These are phyloP conservation scores for Diploptera punctata DNA, from an alignment of 2,888 invertebrate genomes.

Conservation along the genomic window DNA sequence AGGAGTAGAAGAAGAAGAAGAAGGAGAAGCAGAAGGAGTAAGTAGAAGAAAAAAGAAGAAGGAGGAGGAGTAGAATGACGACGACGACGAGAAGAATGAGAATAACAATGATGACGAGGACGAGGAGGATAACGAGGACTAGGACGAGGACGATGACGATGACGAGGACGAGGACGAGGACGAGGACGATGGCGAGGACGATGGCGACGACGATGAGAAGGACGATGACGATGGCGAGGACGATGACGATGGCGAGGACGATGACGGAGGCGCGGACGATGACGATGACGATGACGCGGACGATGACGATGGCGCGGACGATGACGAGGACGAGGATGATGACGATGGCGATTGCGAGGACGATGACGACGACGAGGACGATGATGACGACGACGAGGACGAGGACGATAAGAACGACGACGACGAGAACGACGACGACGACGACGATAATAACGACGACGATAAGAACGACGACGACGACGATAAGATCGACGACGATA, in stretches of 20 bases:
- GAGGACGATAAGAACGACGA: not conserved
- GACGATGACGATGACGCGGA: not conserved
- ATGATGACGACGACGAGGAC: not conserved
- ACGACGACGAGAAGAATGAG: not conserved
- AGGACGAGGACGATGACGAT: not conserved
- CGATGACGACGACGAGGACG: not conserved
- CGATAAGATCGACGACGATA: too few relatives aligned
- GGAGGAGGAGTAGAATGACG: not conserved
- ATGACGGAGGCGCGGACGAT: not conserved
- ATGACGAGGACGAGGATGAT: not conserved
- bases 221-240: not conserved
- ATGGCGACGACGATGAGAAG: not conserved
- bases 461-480: too few relatives aligned
- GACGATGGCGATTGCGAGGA: not conserved
- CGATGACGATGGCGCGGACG: not conserved
- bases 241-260: not conserved
- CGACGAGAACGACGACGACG: not conserved
- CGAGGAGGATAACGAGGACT: too few relatives aligned
- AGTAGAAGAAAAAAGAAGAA: too few relatives aligned
- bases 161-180: not conserved
- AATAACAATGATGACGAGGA: not conserved
- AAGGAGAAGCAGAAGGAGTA: too few relatives aligned
- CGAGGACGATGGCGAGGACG: not conserved
- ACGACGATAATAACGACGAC: too few relatives aligned
- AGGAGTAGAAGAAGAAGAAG: too few relatives aligned